These are phyloP conservation scores for Incurvaria masculella DNA, from an alignment of 2,888 invertebrate species.

Conservation along the genomic window DNA sequence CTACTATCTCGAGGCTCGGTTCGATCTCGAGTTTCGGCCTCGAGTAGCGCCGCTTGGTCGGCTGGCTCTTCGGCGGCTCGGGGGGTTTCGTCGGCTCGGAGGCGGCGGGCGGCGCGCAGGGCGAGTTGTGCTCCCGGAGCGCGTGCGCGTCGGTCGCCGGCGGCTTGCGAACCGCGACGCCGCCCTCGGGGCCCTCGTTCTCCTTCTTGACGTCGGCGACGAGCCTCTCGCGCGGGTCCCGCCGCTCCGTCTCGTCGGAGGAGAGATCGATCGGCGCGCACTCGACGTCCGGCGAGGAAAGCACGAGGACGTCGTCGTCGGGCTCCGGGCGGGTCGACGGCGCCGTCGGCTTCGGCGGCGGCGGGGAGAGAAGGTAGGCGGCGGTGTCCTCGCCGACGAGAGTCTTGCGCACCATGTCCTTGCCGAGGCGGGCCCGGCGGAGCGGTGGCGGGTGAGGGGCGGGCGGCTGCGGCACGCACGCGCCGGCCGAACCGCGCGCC, in stretches of 20 bases:
- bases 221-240: conserved; percentile 20
- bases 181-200: conserved; percentile 42
- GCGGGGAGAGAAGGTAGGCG: conserved; percentile 37
- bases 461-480: conserved; percentile 59
- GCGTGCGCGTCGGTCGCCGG: conserved; percentile 45
- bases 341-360: conserved; percentile 29
- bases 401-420: conserved; percentile 66
- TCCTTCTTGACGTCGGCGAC: conserved; percentile 50
- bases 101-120: conserved; percentile 25
- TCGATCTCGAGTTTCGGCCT: conserved; percentile 48
- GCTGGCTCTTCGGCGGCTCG: conserved; percentile 30
- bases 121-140: conserved; percentile 36
- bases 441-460: conserved; percentile 29
- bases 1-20: conserved; percentile 45
- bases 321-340: conserved; percentile 34
- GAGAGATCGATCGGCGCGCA: conserved; percentile 48
- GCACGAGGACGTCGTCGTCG: conserved; percentile 50
- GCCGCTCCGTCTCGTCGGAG: conserved; percentile 32
- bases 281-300: conserved; percentile 45
- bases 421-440: conserved; percentile 49
- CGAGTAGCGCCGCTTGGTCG: conserved; percentile 43
- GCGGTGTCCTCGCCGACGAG: conserved; percentile 54
- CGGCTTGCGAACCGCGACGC: conserved; percentile 19
- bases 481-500: conserved; percentile 65
- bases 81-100: conserved; percentile 26